Conservation (phyloP, 2,113 vertebrate species). For the Hyperopisus bebe region DNA sequence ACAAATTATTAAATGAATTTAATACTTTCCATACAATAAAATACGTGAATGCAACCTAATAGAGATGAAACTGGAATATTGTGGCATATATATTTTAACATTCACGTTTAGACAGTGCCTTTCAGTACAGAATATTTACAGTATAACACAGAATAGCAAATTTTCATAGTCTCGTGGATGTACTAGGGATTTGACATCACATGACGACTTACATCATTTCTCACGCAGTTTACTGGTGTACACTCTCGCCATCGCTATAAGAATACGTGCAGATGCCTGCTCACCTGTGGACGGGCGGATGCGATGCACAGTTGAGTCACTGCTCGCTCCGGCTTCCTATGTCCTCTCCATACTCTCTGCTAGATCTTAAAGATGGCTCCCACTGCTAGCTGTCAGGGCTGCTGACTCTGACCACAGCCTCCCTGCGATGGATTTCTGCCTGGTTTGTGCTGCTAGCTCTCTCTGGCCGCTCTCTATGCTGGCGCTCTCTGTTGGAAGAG, state of each 20-base stretch:
- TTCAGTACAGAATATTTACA: neutral
- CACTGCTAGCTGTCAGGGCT: conserved; percentile 30
- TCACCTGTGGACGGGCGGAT: conserved; percentile 25
- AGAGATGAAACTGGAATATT: neutral
- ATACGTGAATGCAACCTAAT: neutral
- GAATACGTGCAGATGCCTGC: neutral
- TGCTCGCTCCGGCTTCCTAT: neutral
- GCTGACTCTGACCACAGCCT: neutral
- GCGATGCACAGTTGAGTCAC: conserved; percentile 19
- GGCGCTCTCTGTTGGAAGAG: conserved; percentile 14
- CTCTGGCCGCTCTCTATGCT: neutral
- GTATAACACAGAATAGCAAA: neutral
- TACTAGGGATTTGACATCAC: neutral
- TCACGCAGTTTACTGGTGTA: neutral
- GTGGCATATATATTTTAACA: neutral
- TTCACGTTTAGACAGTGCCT: neutral
- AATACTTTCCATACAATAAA: neutral
- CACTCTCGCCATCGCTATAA: neutral
- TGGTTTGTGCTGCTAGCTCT: neutral
- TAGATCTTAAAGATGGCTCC: conserved; percentile 23
- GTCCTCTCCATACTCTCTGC: conserved; percentile 21
- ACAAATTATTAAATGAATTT: neutral
- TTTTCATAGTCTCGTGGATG: neutral
- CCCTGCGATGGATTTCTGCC: neutral
- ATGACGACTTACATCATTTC: neutral